Percentiles rank a stretch among this genome's conserved stretches.
These are phyloP conservation scores for Lateolabrax maculatus DNA, from an alignment of 2,797 vertebrate species.

Conservation along the genomic window DNA sequence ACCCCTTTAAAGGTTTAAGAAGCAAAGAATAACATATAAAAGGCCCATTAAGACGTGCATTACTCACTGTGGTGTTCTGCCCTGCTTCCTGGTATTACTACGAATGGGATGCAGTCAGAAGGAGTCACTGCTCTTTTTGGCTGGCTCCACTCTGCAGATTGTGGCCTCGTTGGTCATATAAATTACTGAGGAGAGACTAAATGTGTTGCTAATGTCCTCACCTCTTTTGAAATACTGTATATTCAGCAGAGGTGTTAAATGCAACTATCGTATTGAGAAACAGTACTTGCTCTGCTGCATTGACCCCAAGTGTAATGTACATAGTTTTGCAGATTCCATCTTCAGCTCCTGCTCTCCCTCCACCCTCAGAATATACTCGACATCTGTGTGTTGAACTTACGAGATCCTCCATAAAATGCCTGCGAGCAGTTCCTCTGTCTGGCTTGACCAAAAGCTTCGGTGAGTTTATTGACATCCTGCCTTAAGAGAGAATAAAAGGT, in stretches of 20 bases:
- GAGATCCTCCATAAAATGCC: conserved; percentile 71
- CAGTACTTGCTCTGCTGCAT: background rate
- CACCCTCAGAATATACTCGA: conserved; percentile 46
- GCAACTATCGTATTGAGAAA: conserved; percentile 1
- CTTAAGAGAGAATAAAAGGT: conserved; percentile 58
- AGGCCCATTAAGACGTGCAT: conserved; percentile 43
- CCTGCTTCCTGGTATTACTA: conserved; percentile 24
- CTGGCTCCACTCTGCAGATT: conserved; percentile 24
- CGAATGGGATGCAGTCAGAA: conserved; percentile 35
- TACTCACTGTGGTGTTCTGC: conserved; percentile 40
- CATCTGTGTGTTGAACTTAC: conserved; percentile 68
- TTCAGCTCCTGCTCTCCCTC: conserved; percentile 25
- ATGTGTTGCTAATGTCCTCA: background rate
- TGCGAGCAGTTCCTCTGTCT: conserved; percentile 69
- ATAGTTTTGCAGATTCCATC: conserved; percentile 36
- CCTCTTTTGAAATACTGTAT: background rate
- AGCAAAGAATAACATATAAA: conserved; percentile 78
- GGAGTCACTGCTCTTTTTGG: conserved; percentile 17
- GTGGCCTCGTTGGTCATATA: conserved; percentile 20
- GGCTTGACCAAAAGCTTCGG: conserved; percentile 67
- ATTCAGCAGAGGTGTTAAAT: conserved; percentile 3
- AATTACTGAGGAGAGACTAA: conserved; percentile 12
- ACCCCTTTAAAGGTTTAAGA: conserved; percentile 71
- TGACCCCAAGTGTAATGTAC: conserved; percentile 35
- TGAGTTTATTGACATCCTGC: conserved; percentile 74